Evolutionary conservation across 2,888 invertebrate genomes (phyloP).

Genomic region (Noctuana brunneofusca): DNA sequence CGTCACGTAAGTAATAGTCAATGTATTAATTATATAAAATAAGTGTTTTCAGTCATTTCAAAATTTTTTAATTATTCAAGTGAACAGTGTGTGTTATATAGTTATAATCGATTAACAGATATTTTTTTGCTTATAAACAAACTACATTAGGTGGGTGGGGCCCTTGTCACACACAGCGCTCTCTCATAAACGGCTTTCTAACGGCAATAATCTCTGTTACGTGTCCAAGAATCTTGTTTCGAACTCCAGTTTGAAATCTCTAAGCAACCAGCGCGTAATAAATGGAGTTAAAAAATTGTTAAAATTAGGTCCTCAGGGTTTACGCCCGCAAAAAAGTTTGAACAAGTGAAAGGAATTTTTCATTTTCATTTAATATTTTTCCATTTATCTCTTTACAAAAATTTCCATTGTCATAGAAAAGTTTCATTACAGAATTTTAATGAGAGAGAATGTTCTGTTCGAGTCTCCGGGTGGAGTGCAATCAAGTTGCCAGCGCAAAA

Average conservation of each 20-base stretch:
- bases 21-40: too few species aligned
- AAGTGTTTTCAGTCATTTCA: too few species aligned
- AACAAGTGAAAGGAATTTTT: conserved; percentile 12
- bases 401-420: conserved; percentile 32
- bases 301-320: conserved; percentile 3
- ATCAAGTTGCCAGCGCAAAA: conserved; percentile 26
- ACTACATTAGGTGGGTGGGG: too few species aligned
- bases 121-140: neutral
- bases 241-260: neutral
- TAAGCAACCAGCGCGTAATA: neutral
- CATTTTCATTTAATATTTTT: conserved; percentile 31
- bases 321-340: conserved; percentile 9
- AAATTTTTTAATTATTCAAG: too few species aligned
- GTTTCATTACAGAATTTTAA: conserved; percentile 35
- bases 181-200: too few species aligned
- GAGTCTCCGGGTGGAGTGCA: conserved; percentile 26
- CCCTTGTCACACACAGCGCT: too few species aligned
- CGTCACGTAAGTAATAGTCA: too few species aligned
- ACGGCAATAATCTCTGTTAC: too few species aligned
- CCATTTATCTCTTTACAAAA: conserved; percentile 30
- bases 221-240: too few species aligned
- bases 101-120: too few species aligned
- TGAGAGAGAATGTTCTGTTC: conserved; percentile 31
- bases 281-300: neutral
- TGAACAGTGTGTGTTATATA: too few species aligned